Evolutionary conservation across 2,797 vertebrate species (phyloP), one percentile per base, ranked within the genome.

Genomic region (Anguilla anguilla): DNA sequence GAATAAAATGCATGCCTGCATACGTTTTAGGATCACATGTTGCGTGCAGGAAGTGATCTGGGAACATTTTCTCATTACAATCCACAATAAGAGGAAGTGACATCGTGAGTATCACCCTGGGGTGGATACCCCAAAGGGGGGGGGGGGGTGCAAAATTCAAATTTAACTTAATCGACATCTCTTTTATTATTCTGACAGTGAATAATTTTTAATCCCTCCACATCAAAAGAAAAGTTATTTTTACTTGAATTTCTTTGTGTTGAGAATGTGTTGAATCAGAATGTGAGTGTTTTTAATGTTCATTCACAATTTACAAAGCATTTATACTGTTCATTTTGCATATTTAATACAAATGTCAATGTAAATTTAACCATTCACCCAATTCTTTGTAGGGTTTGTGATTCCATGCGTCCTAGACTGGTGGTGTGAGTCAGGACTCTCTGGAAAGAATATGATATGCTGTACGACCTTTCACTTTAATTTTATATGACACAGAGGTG

Each of bases 321-420:
- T 13, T 77, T 77, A 2, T 43, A 72, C 67, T 28, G 67, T 72
- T 11, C 61, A 55, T 55, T 15, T 6, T n/a, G 25, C 15, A 79
- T 43, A 6, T 17, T 39, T 1, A 19, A 43, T 22, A 22, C 31
- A 39, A n/a, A n/a, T 81, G 43, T 81, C 5, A 9, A 15, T 57
- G 92, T 93, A 94, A 94, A 95, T 94, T 93, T 94, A 92, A 95
- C 92, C 93, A 94, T 93, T 94, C 89, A 83, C 86, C 61, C 86
- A 85, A 81, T 43, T 91, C 46, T 85, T 59, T 64, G 61, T 64
- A 64, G 25, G 19, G 19, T n/a, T 10, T 2, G 17, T 61, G 22
- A 85, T 59, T 31, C 19, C 35, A 15, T 25, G 81, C 64, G 85
- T 15, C 51, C 19, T 74, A 59, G 77, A 43, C 64, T 55, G 86